A percentile compares a stretch with the other conserved stretches of the same genome.
These are phyloP conservation scores for Rattus norvegicus DNA, from an alignment of 2,113 vertebrate genomes.

Conservation along the genomic window GRCr8 NC_086031.1:39782001-39782500, in stretches of 20 bases:
- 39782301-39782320: constrained; percentile 39
- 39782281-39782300: constrained; percentile 53
- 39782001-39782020: background rate
- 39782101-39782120: background rate
- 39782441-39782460: constrained; percentile 72
- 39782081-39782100: constrained; percentile 3
- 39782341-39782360: constrained; percentile 16
- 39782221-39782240: constrained; percentile 34
- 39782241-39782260: constrained; percentile 34
- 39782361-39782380: constrained; percentile 51
- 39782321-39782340: background rate
- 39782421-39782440: constrained; percentile 34
- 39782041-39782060: background rate
- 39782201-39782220: background rate
- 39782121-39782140: constrained; percentile 58
- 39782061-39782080: background rate
- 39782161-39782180: constrained; percentile 10
- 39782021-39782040: background rate
- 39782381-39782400: constrained; percentile 52
- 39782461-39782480: background rate
- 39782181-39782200: constrained; percentile 7
- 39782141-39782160: constrained; percentile 52
- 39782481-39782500: background rate
- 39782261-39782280: constrained; percentile 61
- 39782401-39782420: background rate